A percentile compares a stretch with the other conserved stretches of the same genome.
phyloP scores from a whole-genome alignment of 2,888 invertebrate genomes.

The Axea sp. region DNA sequence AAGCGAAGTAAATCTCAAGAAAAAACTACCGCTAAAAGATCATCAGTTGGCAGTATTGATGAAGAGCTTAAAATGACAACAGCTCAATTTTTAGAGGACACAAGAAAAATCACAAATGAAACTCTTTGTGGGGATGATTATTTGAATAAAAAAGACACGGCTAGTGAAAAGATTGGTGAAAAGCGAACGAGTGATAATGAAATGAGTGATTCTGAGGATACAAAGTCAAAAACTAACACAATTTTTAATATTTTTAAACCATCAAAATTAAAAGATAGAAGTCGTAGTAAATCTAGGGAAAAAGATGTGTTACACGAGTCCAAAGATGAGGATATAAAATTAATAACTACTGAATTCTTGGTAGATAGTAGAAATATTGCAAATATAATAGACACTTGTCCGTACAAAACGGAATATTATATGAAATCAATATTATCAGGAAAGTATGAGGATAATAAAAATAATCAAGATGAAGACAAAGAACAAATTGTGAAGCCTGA shows the following conservation, averaged over 20 bases:
- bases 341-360: constrained; percentile 70
- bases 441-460: too few relatives aligned
- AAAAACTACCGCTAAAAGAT: constrained; percentile 70
- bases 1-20: constrained; percentile 72
- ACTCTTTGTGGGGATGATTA: too few relatives aligned
- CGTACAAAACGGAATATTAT: constrained; percentile 63
- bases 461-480: background rate
- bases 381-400: constrained; percentile 66
- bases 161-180: background rate
- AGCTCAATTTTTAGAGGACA: constrained; percentile 71
- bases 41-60: constrained; percentile 74
- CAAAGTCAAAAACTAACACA: constrained; percentile 67
- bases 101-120: constrained; percentile 67
- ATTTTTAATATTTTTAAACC: constrained; percentile 74
- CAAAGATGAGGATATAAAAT: constrained; percentile 65
- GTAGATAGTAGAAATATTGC: constrained; percentile 71
- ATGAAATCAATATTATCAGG: constrained; percentile 33
- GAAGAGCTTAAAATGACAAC: constrained; percentile 71
- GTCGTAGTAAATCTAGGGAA: constrained; percentile 73
- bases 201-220: constrained; percentile 62
- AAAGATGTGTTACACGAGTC: constrained; percentile 72
- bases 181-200: constrained; percentile 7
- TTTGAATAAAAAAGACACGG: background rate
- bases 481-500: constrained; percentile 2
- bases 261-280: constrained; percentile 70